Evolutionary conservation across 2,888 invertebrate species (phyloP).

Genomic region (Tachina grossa): DNA sequence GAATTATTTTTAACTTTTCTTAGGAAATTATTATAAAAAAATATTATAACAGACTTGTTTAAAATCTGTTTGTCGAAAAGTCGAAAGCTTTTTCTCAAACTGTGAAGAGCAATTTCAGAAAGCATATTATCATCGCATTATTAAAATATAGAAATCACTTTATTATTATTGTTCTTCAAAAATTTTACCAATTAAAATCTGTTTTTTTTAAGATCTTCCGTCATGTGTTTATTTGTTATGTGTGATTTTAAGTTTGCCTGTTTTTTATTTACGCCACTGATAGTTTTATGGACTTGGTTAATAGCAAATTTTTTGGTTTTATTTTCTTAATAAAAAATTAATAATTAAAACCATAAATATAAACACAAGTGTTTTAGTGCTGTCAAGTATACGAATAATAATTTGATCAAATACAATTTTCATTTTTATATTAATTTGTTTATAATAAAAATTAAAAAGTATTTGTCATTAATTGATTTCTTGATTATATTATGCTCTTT

Average conservation of each 20-base stretch:
- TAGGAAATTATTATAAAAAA: not conserved
- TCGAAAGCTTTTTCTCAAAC: not conserved
- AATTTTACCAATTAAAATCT: not conserved
- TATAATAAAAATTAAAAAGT: too few relatives aligned
- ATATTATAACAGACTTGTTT: not conserved
- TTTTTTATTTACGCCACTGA: not conserved
- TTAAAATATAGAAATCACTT: not conserved
- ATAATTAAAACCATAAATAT: not conserved
- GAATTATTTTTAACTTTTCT: too few relatives aligned
- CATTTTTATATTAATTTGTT: not conserved
- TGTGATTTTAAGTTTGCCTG: not conserved
- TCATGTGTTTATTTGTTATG: too few relatives aligned
- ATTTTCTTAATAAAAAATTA: not conserved
- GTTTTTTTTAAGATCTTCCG: not conserved
- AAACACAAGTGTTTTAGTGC: not conserved
- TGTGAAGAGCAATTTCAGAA: not conserved
- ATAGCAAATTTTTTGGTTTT: not conserved
- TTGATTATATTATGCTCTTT: not conserved
- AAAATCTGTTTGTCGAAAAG: not conserved
- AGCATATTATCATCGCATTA: not conserved
- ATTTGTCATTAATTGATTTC: not conserved
- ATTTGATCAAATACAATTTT: not conserved
- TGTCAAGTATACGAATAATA: not conserved
- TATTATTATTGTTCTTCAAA: not conserved
- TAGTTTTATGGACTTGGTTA: slow-evolving; percentile 8